Percentiles rank a stretch among this genome's conserved stretches.
Conservation (phyloP, 2,797 vertebrate species). For the Danio albolineatus region DNA sequence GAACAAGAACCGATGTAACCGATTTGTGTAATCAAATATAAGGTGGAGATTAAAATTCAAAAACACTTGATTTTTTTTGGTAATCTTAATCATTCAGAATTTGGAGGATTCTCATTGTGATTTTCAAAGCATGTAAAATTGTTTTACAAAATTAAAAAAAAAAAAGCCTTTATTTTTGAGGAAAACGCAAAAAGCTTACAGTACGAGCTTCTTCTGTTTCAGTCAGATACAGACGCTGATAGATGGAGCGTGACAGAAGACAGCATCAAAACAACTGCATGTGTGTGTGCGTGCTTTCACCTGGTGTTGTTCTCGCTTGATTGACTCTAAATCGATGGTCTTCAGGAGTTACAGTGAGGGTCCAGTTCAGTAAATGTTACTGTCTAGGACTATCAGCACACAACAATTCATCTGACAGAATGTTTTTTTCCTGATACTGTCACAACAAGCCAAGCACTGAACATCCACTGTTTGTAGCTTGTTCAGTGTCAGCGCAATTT, state of each 20-base stretch:
- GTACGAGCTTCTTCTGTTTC: conserved; percentile 18
- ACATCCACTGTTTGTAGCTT: background rate
- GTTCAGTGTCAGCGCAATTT: background rate
- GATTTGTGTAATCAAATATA: no score
- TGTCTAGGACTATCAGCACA: background rate
- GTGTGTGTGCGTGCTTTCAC: no score
- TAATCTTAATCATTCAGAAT: no score
- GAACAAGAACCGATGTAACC: no score
- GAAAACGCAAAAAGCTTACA: conserved; percentile 2
- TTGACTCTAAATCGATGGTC: conserved; percentile 30
- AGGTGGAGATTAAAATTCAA: no score
- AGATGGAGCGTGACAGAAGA: conserved; percentile 14
- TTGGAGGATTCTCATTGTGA: no score
- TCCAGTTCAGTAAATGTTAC: background rate
- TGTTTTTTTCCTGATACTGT: background rate
- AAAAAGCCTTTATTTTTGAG: no score
- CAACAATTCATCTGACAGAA: background rate
- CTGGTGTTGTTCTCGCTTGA: conserved; percentile 6
- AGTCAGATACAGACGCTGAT: conserved; percentile 17
- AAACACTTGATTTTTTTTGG: no score
- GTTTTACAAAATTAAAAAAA: no score
- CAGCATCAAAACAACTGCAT: conserved; percentile 20
- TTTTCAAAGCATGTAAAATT: no score
- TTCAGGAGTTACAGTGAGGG: background rate
- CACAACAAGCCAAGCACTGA: background rate